phyloP scores from a whole-genome alignment of 2,113 vertebrate species.

The Tyrannus savana region DNA sequence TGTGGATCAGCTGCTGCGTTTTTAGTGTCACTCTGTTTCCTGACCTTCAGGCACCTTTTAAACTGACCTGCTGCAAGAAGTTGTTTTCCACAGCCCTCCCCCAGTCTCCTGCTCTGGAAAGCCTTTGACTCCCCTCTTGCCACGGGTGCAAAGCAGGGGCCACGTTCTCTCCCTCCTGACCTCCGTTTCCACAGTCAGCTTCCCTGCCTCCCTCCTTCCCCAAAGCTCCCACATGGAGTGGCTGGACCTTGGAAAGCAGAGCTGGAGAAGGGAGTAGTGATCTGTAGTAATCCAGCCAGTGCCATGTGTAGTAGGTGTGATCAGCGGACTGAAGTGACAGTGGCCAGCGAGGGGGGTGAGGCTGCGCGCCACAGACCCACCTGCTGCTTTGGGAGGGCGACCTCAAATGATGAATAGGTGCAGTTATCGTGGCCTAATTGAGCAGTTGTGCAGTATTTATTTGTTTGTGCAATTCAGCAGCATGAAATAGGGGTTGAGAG shows the following conservation, averaged over 20 bases:
- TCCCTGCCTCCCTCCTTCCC: not conserved
- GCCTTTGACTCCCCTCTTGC: not conserved
- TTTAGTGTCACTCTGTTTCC: not conserved
- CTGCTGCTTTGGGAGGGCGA: not conserved
- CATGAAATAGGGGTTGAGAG: not conserved
- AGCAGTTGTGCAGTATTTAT: not conserved
- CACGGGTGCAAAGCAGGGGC: not conserved
- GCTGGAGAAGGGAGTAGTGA: not conserved
- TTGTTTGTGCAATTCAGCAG: not conserved
- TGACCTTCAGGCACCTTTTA: not conserved
- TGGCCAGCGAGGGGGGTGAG: not conserved
- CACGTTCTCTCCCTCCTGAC: not conserved
- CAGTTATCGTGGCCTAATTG: not conserved
- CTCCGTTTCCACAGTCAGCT: not conserved
- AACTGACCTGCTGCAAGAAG: not conserved
- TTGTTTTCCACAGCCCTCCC: not conserved
- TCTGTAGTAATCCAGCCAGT: not conserved
- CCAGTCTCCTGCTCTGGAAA: not conserved
- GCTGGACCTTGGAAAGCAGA: not conserved
- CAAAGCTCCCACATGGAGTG: accelerated
- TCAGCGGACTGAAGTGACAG: not conserved
- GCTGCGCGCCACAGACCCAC: accelerated
- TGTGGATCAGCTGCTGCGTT: not conserved
- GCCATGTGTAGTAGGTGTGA: accelerated
- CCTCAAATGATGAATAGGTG: not conserved